Conservation (phyloP, 1,140 invertebrate species). For the Phymastichus coffea region DNA sequence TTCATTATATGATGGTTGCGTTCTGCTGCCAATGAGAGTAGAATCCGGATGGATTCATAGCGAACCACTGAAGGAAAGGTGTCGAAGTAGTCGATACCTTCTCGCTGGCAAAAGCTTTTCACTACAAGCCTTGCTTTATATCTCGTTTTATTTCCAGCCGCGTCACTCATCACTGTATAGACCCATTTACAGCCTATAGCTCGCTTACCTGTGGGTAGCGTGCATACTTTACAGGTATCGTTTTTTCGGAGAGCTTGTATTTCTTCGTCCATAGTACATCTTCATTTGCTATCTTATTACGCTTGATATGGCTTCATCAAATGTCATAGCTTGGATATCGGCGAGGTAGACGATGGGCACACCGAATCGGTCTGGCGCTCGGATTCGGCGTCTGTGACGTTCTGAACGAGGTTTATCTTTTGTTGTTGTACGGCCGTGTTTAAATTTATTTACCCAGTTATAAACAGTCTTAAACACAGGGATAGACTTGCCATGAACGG, state of each 20-base stretch:
- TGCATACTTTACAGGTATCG: neutral
- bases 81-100: neutral
- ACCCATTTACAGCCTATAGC: slow-evolving; percentile 9
- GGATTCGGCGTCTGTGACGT: neutral
- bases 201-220: neutral
- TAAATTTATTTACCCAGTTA: no score
- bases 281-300: neutral
- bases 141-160: slow-evolving; percentile 13
- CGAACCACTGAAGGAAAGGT: no score
- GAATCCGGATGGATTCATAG: no score
- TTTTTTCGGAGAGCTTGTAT: neutral
- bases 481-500: no score
- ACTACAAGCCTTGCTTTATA: neutral
- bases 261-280: no score
- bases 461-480: no score
- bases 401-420: no score
- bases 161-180: neutral
- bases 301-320: neutral
- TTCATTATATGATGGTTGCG: neutral
- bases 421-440: no score
- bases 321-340: no score
- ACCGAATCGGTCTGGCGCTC: no score
- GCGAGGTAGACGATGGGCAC: no score
- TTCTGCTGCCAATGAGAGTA: neutral
- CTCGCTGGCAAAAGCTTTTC: neutral